phyloP scores from a whole-genome alignment of 2,113 vertebrate species.

The Fregata magnificens region DNA sequence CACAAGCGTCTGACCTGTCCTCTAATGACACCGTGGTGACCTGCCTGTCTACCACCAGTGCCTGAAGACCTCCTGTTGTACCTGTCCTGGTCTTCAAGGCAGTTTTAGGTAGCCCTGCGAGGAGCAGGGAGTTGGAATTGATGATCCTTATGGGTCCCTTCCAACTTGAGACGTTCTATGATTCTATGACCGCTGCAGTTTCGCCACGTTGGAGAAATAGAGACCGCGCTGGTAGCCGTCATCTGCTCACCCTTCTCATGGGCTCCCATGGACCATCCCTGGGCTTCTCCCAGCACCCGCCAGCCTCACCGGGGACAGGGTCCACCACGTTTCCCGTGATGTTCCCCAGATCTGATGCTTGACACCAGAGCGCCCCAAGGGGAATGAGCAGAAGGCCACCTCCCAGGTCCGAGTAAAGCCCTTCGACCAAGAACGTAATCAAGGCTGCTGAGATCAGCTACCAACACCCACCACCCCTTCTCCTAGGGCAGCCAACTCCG shows the following conservation, averaged over 20 bases:
- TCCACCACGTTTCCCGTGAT: accelerated
- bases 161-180: neutral
- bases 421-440: accelerated
- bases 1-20: neutral
- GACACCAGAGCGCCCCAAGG: neutral
- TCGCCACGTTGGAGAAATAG: accelerated
- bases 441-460: neutral
- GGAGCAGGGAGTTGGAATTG: neutral
- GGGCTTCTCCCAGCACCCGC: neutral
- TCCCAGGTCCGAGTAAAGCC: neutral
- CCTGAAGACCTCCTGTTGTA: neutral
- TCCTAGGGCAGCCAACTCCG: accelerated
- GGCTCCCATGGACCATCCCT: neutral
- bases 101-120: neutral
- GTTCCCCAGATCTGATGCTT: accelerated
- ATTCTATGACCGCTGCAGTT: accelerated
- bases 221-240: neutral
- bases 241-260: neutral
- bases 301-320: neutral
- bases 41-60: neutral
- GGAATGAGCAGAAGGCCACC: neutral
- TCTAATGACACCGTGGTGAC: accelerated
- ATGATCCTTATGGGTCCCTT: neutral
- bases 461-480: neutral
- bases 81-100: neutral